Evolutionary conservation across 2,113 vertebrate genomes (phyloP).

Genomic region (Sula dactylatra): DNA sequence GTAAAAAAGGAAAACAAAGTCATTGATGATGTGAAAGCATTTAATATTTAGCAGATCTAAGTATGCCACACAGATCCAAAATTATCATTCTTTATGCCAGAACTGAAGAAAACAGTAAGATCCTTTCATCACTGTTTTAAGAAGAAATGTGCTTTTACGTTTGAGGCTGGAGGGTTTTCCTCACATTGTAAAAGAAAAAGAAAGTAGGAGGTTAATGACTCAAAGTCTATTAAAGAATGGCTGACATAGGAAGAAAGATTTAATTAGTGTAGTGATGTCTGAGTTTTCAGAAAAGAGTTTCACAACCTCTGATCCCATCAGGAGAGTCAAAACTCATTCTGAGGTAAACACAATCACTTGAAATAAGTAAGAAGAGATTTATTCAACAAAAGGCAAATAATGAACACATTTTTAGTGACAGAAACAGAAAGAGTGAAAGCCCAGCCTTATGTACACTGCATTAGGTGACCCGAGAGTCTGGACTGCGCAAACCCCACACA

Average conservation of each 20-base stretch:
- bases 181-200: not conserved
- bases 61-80: not conserved
- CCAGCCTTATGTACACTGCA: not conserved
- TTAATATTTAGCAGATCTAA: not conserved
- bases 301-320: not conserved
- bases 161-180: not conserved
- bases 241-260: not conserved
- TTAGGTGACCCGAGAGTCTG: not conserved
- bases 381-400: not conserved
- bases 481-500: not conserved
- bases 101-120: not conserved
- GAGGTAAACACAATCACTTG: not conserved
- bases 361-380: not conserved
- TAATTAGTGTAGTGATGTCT: not conserved
- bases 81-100: not conserved
- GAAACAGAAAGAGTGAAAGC: not conserved
- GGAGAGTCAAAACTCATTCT: not conserved
- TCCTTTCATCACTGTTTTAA: not conserved
- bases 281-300: conserved; percentile 4
- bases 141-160: not conserved
- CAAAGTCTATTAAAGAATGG: not conserved
- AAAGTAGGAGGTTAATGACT: not conserved
- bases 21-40: not conserved
- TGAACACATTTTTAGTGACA: not conserved
- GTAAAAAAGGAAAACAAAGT: not conserved